Evolutionary conservation across 2,888 invertebrate genomes (phyloP).

Genomic region (Helicoverpa assulta): DNA sequence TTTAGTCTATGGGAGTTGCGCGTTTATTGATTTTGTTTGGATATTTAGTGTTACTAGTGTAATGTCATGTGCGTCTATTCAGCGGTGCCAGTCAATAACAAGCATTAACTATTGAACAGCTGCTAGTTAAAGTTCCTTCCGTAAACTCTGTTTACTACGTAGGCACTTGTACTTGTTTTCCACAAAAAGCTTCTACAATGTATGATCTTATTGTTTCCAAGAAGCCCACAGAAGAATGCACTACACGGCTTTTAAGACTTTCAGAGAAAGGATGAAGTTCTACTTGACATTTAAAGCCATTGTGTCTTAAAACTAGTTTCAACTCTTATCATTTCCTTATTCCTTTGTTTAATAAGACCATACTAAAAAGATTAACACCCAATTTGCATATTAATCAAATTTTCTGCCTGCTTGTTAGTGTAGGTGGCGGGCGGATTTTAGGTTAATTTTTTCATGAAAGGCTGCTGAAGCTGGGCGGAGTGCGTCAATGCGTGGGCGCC

Average conservation of each 20-base stretch:
- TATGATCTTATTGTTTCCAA: slow-evolving; percentile 8
- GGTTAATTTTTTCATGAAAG: slow-evolving; percentile 55
- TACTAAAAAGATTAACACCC: slow-evolving; percentile 8
- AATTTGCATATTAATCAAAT: slow-evolving; percentile 21
- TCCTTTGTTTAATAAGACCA: not conserved
- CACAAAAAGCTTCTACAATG: slow-evolving; percentile 6
- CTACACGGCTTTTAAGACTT: slow-evolving; percentile 12
- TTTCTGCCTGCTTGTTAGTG: slow-evolving; percentile 41
- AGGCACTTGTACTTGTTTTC: not conserved
- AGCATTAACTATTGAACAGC: not conserved
- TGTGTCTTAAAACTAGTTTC: slow-evolving; percentile 2
- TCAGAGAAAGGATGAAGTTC: slow-evolving; percentile 2
- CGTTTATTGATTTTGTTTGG: slow-evolving; percentile 29
- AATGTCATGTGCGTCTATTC: not conserved
- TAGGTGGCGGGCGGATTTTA: slow-evolving; percentile 28
- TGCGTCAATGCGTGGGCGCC: slow-evolving; percentile 74
- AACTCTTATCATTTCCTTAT: not conserved
- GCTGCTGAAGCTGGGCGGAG: slow-evolving; percentile 32
- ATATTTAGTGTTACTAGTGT: slow-evolving; percentile 13
- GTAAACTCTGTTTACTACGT: not conserved
- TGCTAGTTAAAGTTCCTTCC: not conserved
- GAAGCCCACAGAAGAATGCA: slow-evolving; percentile 8
- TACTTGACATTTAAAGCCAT: slow-evolving; percentile 8
- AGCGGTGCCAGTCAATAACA: too few species aligned
- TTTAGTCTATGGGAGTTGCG: slow-evolving; percentile 9